Percentiles rank a stretch among this genome's conserved stretches.
phyloP scores from a whole-genome alignment of 30 jellyfish, hydroid and myxozoan genomes.

The Cassiopea xamachana region DNA sequence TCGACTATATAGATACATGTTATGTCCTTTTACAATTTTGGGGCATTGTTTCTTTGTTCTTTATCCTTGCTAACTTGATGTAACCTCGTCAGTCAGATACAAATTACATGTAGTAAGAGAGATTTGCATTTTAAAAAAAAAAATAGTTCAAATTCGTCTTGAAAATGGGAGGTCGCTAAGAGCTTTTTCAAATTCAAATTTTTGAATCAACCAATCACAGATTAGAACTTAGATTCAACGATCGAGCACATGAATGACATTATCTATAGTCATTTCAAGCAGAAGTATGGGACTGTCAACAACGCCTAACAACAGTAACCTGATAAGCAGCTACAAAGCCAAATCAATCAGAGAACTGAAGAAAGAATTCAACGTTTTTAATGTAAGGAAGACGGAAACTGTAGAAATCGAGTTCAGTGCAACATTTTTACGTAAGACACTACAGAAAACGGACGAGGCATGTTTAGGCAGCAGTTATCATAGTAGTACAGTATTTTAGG shows the following conservation, averaged over 20 bases:
- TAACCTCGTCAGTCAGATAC: too few relatives aligned
- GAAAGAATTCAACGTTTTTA: not conserved
- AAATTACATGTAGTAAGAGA: too few relatives aligned
- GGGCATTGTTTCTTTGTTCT: too few relatives aligned
- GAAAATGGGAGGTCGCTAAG: not conserved
- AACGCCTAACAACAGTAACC: not conserved
- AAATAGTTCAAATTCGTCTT: not conserved
- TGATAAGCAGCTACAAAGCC: not conserved
- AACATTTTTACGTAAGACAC: not conserved
- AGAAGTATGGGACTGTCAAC: slow-evolving; percentile 4
- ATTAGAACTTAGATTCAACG: not conserved
- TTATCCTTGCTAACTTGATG: too few relatives aligned
- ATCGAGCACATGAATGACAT: not conserved
- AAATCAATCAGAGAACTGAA: not conserved
- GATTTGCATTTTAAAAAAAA: too few relatives aligned
- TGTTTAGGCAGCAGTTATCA: not conserved
- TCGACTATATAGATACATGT: too few relatives aligned
- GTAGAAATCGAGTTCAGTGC: not conserved
- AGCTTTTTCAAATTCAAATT: not conserved
- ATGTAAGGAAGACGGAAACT: not conserved
- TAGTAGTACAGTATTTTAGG: not conserved
- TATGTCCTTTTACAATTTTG: too few relatives aligned
- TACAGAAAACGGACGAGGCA: not conserved
- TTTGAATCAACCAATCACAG: not conserved
- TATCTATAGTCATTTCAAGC: not conserved